phyloP scores from a whole-genome alignment of 2,797 vertebrate genomes.

The Lepilemur septentrionalis region DNA sequence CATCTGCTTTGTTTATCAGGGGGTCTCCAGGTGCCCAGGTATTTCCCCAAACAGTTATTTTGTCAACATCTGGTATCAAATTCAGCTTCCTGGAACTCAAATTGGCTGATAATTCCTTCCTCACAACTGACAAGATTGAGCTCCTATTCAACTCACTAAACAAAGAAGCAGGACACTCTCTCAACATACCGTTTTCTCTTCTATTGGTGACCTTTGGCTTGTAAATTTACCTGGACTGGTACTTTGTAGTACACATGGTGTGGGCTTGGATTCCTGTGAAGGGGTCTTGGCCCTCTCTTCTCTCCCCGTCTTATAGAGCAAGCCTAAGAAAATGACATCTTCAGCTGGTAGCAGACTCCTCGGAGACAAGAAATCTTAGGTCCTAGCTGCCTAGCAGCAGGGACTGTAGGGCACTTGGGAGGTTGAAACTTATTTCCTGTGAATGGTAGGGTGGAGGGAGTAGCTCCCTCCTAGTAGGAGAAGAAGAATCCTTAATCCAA shows the following conservation, averaged over 20 bases:
- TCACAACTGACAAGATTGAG: not conserved
- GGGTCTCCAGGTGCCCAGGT: fast-evolving
- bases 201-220: not conserved
- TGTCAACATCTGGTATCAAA: not conserved
- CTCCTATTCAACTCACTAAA: not conserved
- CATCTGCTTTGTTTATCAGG: not conserved
- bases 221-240: not conserved
- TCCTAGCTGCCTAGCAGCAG: not conserved
- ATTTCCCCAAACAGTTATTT: not conserved
- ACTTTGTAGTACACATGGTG: not conserved
- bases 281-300: not conserved
- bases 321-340: not conserved
- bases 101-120: not conserved
- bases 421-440: not conserved
- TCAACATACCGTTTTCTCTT: not conserved
- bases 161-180: not conserved
- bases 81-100: not conserved
- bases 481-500: not conserved
- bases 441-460: not conserved
- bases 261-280: not conserved
- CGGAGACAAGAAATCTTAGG: not conserved
- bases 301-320: not conserved
- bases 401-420: not conserved
- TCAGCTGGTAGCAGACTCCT: not conserved
- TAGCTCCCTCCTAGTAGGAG: not conserved